Conservation (phyloP, 2,888 invertebrate species). For the Branchipolynoe longqiensis region DNA sequence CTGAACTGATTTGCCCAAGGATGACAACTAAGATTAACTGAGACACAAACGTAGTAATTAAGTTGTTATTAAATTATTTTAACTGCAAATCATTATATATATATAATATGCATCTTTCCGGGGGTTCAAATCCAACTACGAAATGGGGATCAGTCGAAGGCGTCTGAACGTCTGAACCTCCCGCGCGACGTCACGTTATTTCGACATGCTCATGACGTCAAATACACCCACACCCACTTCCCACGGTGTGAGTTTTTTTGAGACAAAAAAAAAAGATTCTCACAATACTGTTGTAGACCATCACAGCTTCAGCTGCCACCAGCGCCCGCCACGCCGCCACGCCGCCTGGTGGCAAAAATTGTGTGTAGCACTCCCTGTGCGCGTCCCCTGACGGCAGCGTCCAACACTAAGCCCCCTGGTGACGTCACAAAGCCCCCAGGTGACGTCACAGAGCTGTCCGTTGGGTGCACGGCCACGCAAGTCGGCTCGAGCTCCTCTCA, state of each 20-base stretch:
- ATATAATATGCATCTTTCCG: background rate
- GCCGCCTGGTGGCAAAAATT: background rate
- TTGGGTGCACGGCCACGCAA: background rate
- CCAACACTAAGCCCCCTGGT: background rate
- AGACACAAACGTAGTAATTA: no score
- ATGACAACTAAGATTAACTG: background rate
- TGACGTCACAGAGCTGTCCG: background rate
- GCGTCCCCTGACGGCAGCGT: no score
- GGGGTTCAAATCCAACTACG: background rate
- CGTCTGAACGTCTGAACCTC: no score
- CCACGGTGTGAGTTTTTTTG: background rate
- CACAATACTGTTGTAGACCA: constrained; percentile 41
- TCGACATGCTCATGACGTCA: constrained; percentile 16
- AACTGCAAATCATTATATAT: background rate
- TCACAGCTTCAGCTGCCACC: constrained; percentile 21
- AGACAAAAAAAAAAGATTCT: background rate
- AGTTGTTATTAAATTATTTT: no score
- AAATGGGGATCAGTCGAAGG: constrained; percentile 27
- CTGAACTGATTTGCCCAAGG: background rate
- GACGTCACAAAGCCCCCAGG: background rate
- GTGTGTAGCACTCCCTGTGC: background rate
- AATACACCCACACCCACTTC: background rate
- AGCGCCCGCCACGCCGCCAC: no score
- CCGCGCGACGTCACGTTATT: background rate
- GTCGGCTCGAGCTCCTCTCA: background rate